Conservation (phyloP, 2,888 invertebrate genomes). For the Amaurobius ferox region DNA sequence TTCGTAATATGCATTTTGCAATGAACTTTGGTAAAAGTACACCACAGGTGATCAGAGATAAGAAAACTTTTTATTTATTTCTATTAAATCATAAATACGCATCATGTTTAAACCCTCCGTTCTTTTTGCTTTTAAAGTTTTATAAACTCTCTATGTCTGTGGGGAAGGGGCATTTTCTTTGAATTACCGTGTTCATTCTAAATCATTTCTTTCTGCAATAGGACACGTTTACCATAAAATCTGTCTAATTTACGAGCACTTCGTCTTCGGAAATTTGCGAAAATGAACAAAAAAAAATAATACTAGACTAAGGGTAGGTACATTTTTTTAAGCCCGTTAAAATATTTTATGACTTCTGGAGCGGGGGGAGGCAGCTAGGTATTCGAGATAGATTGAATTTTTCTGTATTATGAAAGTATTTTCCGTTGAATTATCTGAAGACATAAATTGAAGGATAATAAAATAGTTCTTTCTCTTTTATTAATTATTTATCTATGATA, state of each 20-base stretch:
- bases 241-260: not conserved
- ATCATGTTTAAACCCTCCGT: not conserved
- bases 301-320: too few relatives aligned
- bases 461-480: too few relatives aligned
- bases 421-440: too few relatives aligned
- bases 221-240: not conserved
- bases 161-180: not conserved
- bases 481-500: too few relatives aligned
- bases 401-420: too few relatives aligned
- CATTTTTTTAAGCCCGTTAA: too few relatives aligned
- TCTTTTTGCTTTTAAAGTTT: not conserved
- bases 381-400: too few relatives aligned
- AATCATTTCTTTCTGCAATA: not conserved
- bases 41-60: not conserved
- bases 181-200: not conserved
- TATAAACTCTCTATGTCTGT: not conserved
- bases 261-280: not conserved
- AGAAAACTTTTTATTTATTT: too few relatives aligned
- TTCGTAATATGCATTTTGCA: not conserved
- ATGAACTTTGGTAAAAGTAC: not conserved
- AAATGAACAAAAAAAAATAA: too few relatives aligned
- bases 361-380: too few relatives aligned
- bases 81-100: conserved; percentile 7
- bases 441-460: too few relatives aligned
- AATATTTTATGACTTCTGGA: too few relatives aligned